Base-by-base conservation (phyloP, 2,113 vertebrate species). In the Sylvietta virens region DNA sequence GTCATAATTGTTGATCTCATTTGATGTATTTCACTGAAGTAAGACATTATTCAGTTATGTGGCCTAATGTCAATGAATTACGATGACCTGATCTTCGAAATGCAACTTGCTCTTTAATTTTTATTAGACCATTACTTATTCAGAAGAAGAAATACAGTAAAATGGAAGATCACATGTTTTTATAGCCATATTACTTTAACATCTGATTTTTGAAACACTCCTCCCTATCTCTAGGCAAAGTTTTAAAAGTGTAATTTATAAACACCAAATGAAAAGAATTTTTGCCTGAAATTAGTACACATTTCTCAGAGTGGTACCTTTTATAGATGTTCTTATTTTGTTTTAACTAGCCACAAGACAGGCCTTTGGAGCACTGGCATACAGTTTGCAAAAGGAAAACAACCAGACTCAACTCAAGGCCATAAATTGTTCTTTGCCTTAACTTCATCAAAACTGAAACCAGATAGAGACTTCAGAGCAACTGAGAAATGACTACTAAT, bases 1-100 rank as follows among this genome's bases (percentile, higher is more conserved):
- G 99, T 99, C 98, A 99, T 99, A 99, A 99, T 99, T 99, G 99
- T 99, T 99, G 99, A 99, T 99, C 99, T 99, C 98, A 99, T 99
- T 99, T 99, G 99, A 99, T 99, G 99, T 99, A 99, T 99, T 98
- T 99, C 98, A 98, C 98, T 98, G 98, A 98, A 99, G 98, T 98
- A 99, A 99, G 99, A 99, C 99, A 99, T 99, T 98, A 99, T 99
- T 99, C 99, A 99, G 98, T 98, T 99, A 99, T 98, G 99, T 98
- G 98, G 98, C 98, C 99, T 98, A 98, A 98, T 99, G 99, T 99
- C 99, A 99, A 99, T 99, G 98, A 99, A 98, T 98, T 98, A 98
- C 97, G 97, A 98, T 99, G 99, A 99, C 99, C 99, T 96, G 90
- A 98, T 98, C 99, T 99, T 98, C 98, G 95, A 98, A 98, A 98